These are phyloP conservation scores for Lepus europaeus DNA, from an alignment of 2,113 vertebrate genomes.

Conservation along the genomic window DNA sequence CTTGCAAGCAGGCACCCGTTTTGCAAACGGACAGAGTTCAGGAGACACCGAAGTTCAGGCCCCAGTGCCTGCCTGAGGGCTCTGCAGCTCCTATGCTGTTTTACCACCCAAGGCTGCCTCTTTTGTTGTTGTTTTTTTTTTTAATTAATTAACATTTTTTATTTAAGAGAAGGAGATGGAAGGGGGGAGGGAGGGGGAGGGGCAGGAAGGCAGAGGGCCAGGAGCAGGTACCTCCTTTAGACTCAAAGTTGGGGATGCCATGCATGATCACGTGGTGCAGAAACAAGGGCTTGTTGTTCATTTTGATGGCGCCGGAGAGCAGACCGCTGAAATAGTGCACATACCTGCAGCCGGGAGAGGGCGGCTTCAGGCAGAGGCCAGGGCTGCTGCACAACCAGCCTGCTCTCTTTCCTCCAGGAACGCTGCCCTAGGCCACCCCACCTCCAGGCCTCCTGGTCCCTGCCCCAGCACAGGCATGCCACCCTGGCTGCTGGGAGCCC, in stretches of 20 bases:
- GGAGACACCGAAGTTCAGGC: background rate
- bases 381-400: background rate
- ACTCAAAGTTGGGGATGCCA: conserved; percentile 97
- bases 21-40: background rate
- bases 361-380: conserved; percentile 9
- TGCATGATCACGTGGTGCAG: conserved; percentile 99
- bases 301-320: conserved; percentile 97
- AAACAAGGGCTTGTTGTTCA: conserved; percentile 99
- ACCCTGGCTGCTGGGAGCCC: background rate
- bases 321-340: conserved; percentile 98
- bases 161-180: conserved; percentile 9
- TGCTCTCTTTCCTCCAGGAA: background rate
- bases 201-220: conserved; percentile 54
- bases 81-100: background rate
- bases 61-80: background rate
- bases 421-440: background rate
- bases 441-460: background rate
- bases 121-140: background rate
- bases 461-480: background rate
- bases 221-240: conserved; percentile 93
- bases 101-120: background rate
- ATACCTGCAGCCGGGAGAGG: conserved; percentile 88
- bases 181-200: conserved; percentile 19
- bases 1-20: background rate
- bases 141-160: no score